Evolutionary conservation across 2,113 vertebrate genomes (phyloP).

Genomic region (Phalacrocorax pelagicus): DNA sequence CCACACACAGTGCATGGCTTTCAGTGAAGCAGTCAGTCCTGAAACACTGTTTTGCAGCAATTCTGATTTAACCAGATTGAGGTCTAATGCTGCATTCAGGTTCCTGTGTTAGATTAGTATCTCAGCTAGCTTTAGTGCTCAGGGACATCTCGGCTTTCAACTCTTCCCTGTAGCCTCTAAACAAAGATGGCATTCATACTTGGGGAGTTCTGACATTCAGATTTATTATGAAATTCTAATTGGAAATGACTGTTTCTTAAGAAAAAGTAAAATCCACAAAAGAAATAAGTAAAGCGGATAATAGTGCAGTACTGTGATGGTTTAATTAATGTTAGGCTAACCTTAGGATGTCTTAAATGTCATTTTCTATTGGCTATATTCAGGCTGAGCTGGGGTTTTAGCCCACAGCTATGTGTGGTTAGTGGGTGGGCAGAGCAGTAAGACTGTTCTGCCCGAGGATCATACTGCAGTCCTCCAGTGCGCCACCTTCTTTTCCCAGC

Average conservation of each 20-base stretch:
- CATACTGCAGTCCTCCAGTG: neutral
- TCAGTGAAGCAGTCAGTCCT: neutral
- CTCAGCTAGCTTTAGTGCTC: neutral
- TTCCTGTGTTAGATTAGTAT: neutral
- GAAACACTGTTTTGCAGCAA: neutral
- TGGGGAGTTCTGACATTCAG: slow-evolving; percentile 67
- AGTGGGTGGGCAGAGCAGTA: slow-evolving; percentile 15
- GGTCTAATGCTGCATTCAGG: neutral
- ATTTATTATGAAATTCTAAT: slow-evolving; percentile 70
- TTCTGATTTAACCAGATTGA: neutral
- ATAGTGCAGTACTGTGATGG: slow-evolving; percentile 15
- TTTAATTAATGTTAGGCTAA: slow-evolving; percentile 78
- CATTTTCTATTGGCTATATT: slow-evolving; percentile 58
- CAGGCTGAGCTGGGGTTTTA: slow-evolving; percentile 64
- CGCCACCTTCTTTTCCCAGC: neutral
- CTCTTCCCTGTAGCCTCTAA: slow-evolving; percentile 26
- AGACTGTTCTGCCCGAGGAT: slow-evolving; percentile 40
- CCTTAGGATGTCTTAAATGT: slow-evolving; percentile 68
- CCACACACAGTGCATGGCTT: rapidly evolving
- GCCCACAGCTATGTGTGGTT: slow-evolving; percentile 27
- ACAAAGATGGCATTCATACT: slow-evolving; percentile 49
- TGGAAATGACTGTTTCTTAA: slow-evolving; percentile 62
- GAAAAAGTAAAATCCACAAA: slow-evolving; percentile 67
- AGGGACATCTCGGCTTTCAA: neutral
- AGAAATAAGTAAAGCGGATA: slow-evolving; percentile 58